These are phyloP conservation scores for Ascidia mentula DNA, from an alignment of 23 tunicate species.

Conservation along the genomic window DNA sequence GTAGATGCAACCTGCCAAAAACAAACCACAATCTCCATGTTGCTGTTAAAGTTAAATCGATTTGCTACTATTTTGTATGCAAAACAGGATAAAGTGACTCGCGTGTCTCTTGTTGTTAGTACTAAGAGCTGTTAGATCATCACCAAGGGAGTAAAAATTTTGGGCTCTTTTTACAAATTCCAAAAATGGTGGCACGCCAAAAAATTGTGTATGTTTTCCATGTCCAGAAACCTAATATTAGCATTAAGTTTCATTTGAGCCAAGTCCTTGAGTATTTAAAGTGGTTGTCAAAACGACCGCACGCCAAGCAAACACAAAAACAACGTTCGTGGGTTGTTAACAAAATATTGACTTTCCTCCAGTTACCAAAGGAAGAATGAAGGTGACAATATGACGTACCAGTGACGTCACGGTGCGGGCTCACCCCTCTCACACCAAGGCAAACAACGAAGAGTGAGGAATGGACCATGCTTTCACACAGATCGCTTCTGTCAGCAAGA, in stretches of 20 bases:
- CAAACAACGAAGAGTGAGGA: conserved; percentile 84
- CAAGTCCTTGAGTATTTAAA: no score
- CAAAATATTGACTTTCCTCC: neutral
- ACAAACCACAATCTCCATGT: no score
- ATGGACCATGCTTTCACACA: conserved; percentile 32
- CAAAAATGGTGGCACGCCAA: no score
- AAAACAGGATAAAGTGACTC: neutral
- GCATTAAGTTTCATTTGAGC: no score
- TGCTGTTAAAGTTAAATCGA: no score
- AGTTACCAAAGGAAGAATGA: neutral
- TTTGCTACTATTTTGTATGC: neutral
- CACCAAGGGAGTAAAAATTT: neutral
- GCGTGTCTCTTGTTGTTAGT: neutral
- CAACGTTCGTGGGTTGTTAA: neutral
- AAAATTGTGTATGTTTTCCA: no score
- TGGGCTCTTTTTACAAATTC: no score
- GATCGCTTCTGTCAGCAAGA: conserved; percentile 60
- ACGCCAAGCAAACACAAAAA: no score
- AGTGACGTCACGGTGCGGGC: conserved; percentile 46
- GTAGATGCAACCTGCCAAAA: conserved; percentile 81
- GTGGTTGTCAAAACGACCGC: no score
- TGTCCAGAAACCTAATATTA: no score
- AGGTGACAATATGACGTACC: conserved; percentile 24
- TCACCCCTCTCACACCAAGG: conserved; percentile 82
- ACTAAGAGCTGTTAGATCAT: neutral